Evolutionary conservation across 2,113 vertebrate species (phyloP).

Genomic region (Gymnogyps californianus): DNA sequence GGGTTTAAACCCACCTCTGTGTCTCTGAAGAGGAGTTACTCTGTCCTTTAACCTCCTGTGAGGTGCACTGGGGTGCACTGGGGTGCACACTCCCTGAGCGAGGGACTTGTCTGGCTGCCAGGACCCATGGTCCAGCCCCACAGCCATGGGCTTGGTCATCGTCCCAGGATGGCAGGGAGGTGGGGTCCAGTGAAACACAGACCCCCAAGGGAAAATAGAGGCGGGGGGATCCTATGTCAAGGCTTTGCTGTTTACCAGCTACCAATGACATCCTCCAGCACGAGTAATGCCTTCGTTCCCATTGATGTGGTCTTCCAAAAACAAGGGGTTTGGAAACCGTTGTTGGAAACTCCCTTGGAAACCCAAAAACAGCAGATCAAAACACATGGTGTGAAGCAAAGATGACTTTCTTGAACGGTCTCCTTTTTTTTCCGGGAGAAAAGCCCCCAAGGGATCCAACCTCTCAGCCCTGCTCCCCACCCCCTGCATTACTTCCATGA

Average conservation of each 20-base stretch:
- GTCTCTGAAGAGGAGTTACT: not conserved
- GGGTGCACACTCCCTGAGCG: accelerated
- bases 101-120: not conserved
- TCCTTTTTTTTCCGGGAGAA: not conserved
- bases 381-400: not conserved
- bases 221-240: accelerated
- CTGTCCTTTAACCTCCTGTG: not conserved
- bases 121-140: not conserved
- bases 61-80: not conserved
- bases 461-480: not conserved
- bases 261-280: not conserved
- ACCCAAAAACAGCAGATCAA: not conserved
- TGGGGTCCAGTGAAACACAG: not conserved
- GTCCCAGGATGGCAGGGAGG: not conserved
- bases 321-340: not conserved
- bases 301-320: not conserved
- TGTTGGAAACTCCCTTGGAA: not conserved
- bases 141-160: not conserved
- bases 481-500: accelerated
- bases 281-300: accelerated
- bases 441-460: accelerated
- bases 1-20: not conserved
- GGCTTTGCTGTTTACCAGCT: not conserved
- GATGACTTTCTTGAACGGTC: accelerated
- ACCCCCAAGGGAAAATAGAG: not conserved